phyloP scores from a whole-genome alignment of 2,113 vertebrate species.

The Etia nguti region DNA sequence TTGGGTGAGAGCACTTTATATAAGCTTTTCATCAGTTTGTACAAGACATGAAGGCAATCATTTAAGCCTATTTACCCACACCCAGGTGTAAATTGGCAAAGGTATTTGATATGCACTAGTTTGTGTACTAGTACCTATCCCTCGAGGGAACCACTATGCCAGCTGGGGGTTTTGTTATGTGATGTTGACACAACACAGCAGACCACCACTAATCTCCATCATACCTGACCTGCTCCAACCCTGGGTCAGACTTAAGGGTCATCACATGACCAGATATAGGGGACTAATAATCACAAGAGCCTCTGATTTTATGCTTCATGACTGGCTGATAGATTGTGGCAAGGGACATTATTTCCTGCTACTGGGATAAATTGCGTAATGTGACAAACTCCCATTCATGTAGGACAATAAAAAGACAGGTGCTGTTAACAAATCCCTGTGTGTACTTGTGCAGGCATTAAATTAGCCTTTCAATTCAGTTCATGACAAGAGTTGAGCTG shows the following conservation, averaged over 20 bases:
- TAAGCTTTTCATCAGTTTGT: background rate
- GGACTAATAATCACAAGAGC: constrained; percentile 11
- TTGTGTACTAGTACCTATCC: background rate
- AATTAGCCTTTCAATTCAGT: constrained; percentile 5
- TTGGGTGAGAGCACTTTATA: background rate
- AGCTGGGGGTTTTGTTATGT: background rate
- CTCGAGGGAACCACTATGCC: constrained; percentile 8
- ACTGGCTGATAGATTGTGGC: background rate
- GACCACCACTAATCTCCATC: constrained; percentile 52
- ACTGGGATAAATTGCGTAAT: constrained; percentile 10
- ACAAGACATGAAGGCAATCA: background rate
- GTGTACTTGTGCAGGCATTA: constrained; percentile 4
- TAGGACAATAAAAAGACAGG: background rate
- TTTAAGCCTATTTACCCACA: background rate
- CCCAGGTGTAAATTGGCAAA: background rate
- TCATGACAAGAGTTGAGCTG: background rate
- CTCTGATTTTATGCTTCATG: background rate
- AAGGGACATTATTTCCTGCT: background rate
- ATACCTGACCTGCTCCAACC: constrained; percentile 32
- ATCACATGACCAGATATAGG: constrained; percentile 43
- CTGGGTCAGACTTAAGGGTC: constrained; percentile 29
- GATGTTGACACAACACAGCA: constrained; percentile 65
- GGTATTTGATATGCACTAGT: background rate
- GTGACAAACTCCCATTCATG: background rate
- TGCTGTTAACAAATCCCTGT: constrained; percentile 6